phyloP scores from a whole-genome alignment of 1,140 invertebrate genomes.

The Leptopilina boulardi region DNA sequence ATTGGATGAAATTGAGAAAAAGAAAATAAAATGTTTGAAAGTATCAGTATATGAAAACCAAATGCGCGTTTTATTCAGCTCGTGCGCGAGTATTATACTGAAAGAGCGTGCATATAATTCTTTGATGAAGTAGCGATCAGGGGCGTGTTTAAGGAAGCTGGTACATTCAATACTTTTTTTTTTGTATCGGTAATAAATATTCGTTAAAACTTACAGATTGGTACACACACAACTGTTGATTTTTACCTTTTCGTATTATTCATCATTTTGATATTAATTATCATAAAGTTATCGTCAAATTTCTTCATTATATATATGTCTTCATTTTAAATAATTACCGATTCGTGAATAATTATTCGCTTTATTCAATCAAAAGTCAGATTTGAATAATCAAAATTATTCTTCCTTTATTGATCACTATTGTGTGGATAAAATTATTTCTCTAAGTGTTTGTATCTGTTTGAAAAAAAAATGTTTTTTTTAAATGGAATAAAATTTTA shows the following conservation, averaged over 20 bases:
- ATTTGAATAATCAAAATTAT: too few species aligned
- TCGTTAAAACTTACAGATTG: slow-evolving; percentile 10
- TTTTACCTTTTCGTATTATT: background rate
- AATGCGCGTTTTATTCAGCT: slow-evolving; percentile 3
- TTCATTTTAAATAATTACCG: too few species aligned
- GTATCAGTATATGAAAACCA: too few species aligned
- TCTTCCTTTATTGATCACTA: too few species aligned
- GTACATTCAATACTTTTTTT: background rate
- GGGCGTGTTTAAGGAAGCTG: slow-evolving; percentile 19
- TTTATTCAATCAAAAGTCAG: too few species aligned
- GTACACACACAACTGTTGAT: background rate
- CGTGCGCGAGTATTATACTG: slow-evolving; percentile 5
- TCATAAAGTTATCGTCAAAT: background rate
- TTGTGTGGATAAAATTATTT: too few species aligned
- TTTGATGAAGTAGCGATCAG: slow-evolving; percentile 18
- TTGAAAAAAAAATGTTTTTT: too few species aligned
- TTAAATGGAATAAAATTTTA: too few species aligned
- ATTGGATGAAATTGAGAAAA: background rate
- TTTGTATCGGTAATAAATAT: slow-evolving; percentile 17
- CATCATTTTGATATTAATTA: background rate
- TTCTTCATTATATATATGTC: too few species aligned
- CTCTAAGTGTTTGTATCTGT: too few species aligned
- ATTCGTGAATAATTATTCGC: too few species aligned
- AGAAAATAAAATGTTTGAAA: background rate
- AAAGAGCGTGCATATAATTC: slow-evolving; percentile 20